Conservation (phyloP, 2,113 vertebrate genomes). For the Diadophis punctatus region DNA sequence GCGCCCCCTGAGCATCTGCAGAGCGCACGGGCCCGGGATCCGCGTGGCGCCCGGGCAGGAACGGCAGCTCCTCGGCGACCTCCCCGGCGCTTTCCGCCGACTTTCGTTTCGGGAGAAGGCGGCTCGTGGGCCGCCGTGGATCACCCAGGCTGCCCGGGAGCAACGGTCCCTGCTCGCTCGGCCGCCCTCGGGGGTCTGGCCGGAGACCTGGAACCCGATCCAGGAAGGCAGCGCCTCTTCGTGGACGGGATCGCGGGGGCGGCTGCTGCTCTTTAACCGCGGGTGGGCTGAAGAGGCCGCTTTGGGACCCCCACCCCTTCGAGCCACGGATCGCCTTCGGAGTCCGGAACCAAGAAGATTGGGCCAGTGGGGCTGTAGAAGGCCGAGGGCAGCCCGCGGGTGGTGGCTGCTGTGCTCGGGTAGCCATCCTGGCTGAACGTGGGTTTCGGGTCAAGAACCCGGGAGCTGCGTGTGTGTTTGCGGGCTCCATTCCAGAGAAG, state of each 20-base stretch:
- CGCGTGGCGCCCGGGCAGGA: background rate
- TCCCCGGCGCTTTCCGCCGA: background rate
- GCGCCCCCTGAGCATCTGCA: conserved; percentile 3
- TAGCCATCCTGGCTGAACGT: background rate
- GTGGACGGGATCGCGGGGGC: background rate
- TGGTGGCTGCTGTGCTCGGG: background rate
- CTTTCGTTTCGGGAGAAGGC: background rate
- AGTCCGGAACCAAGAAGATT: background rate
- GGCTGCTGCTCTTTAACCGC: background rate
- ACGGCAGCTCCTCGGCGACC: too few relatives aligned
- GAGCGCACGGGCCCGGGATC: background rate
- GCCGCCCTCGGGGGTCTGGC: background rate
- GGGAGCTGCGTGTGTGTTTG: background rate
- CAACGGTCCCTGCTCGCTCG: background rate
- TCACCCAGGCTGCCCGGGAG: background rate
- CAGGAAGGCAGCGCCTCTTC: background rate
- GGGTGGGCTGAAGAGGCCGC: background rate
- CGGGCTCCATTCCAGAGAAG: background rate
- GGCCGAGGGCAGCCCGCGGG: background rate
- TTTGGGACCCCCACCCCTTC: background rate
- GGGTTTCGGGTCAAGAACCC: background rate
- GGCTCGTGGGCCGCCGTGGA: background rate
- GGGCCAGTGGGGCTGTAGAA: background rate
- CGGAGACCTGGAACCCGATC: background rate
- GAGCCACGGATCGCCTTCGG: background rate